A percentile compares a stretch with the other conserved stretches of the same genome.
phyloP scores from a whole-genome alignment of 1,140 invertebrate genomes.

The Cherax quadricarinatus region DNA sequence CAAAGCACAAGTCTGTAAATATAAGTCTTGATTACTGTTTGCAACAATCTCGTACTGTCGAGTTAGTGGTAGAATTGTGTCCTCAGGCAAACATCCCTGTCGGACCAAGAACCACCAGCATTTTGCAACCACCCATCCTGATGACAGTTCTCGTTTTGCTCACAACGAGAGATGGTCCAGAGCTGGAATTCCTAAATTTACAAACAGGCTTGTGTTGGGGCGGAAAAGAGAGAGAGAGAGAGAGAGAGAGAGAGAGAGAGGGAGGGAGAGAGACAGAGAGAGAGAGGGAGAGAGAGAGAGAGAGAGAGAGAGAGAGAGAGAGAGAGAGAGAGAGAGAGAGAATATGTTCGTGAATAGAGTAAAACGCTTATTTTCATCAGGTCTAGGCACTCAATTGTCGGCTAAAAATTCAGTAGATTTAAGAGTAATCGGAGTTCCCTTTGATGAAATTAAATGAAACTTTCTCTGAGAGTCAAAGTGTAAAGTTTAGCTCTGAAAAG shows the following conservation, averaged over 20 bases:
- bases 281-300: neutral
- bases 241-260: neutral
- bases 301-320: neutral
- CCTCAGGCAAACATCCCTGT: no score
- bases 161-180: no score
- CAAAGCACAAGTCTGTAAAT: no score
- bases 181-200: no score
- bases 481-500: no score
- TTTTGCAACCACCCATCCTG: no score
- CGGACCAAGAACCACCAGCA: no score
- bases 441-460: neutral
- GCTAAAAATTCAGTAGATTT: neutral
- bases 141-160: no score
- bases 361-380: neutral
- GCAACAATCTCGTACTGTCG: no score
- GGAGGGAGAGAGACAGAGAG: neutral
- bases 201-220: no score
- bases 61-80: no score
- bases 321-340: neutral
- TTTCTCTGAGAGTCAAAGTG: neutral
- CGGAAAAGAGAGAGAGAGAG: neutral
- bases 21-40: no score
- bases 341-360: neutral
- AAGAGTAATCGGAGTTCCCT: neutral
- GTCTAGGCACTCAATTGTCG: neutral